These are phyloP conservation scores for Pteromalus puparum DNA, from an alignment of 1,140 invertebrate genomes.

Conservation along the genomic window DNA sequence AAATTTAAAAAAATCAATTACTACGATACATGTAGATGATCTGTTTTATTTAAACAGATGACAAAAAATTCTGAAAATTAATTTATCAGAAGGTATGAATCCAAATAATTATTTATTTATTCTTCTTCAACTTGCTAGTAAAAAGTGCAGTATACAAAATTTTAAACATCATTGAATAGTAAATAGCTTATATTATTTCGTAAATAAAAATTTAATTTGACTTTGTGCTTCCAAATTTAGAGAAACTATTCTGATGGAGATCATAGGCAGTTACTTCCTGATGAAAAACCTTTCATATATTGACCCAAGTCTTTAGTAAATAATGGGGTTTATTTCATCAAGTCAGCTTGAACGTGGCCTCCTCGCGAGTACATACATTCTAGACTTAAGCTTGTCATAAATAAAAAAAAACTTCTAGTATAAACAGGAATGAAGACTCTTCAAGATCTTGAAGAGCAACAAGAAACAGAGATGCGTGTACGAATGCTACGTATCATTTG, in stretches of 20 bases:
- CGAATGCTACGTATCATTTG: neutral
- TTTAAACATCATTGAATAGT: too few relatives aligned
- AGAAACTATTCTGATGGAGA: conserved; percentile 38
- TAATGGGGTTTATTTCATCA: conserved; percentile 33
- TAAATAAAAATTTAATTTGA: conserved; percentile 10
- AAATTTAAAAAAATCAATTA: neutral
- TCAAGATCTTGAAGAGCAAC: conserved; percentile 12
- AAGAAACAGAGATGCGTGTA: conserved; percentile 31
- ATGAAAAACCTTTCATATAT: conserved; percentile 14
- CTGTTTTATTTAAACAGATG: too few relatives aligned
- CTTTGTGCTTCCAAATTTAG: conserved; percentile 7
- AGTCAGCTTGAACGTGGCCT: conserved; percentile 32
- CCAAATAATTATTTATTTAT: too few relatives aligned
- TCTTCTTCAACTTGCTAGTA: too few relatives aligned
- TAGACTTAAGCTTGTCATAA: conserved; percentile 37
- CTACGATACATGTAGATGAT: too few relatives aligned
- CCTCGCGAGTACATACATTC: conserved; percentile 35
- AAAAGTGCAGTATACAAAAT: too few relatives aligned
- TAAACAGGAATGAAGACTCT: conserved; percentile 39
- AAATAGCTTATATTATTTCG: neutral
- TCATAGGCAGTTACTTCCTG: conserved; percentile 25
- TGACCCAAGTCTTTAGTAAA: conserved; percentile 36
- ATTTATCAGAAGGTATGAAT: too few relatives aligned
- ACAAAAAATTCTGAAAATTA: too few relatives aligned
- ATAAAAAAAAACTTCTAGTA: conserved; percentile 13